Base-by-base conservation (phyloP, 2,797 vertebrate species). In the Myiothlypis chrysogaster region DNA sequence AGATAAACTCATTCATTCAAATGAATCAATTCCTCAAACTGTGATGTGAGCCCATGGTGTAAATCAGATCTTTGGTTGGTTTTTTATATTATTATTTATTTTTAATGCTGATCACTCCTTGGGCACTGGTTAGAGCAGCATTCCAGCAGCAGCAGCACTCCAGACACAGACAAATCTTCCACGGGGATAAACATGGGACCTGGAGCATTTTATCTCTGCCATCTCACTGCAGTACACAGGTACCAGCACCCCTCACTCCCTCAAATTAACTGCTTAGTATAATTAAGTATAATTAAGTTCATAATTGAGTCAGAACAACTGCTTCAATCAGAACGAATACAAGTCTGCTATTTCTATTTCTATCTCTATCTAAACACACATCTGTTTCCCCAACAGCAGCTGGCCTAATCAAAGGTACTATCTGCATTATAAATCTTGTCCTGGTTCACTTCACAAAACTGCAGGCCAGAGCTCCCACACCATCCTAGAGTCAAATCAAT, bases 371-470 rank as follows among this genome's bases (percentile, higher is more conserved):
- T 87, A 41, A 95, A 91, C 55, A 90, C 2, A 2, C 84, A 87
- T 94, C 79, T 95, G 93, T 77, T 93, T 89, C 59, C 84, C 87
- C 82, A 91, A 32, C 56, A 93, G 78, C 82, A 94, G 87, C 94
- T 94, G 94, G 68, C 75, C 94, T 85, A 90, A 87, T 83, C 82
- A 87, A 90, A 92, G 78, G 64, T 70, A 19, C 23, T 4, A 47
- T 66, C 81, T 71, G 50, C 30, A 22, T 35, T 20, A 8, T 18
- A 43, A 52, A 83, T 84, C 84, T 44, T 37, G 82, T 44, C 52
- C 63, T 66, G 46, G 34, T 64, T 64, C 46, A 16, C 59, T 78
- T 28, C 71, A 80, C 49, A 37, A 39, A 76, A 43, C 37, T 47
- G 43, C 87, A 64, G 76, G 41, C 59, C 55, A 69, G 41, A 88